Evolutionary conservation across 2,113 vertebrate genomes (phyloP), one percentile per base, ranked within the genome.

Genomic region (Myiozetetes cayanensis): DNA sequence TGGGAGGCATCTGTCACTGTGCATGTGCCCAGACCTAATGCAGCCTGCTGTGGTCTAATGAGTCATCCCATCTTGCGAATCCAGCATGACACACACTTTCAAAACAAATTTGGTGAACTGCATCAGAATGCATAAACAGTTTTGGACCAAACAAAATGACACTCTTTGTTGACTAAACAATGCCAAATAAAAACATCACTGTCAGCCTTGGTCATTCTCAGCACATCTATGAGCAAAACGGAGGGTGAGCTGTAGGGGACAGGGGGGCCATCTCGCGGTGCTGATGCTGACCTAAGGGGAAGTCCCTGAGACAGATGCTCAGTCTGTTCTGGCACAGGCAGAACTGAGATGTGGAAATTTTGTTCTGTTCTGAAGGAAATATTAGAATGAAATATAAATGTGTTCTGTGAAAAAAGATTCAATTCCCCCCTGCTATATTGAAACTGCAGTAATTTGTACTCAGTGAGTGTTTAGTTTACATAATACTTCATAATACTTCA

Each of bases 221-320:
- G 18, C 9, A 4, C 0, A 0, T 53, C 52, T 43, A 21, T 13
- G 28, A 83, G 47, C 41, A 44, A 72, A 85, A 30, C 6, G 7
- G 5, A 12, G 9, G 24, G 39, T 11, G 53, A 87, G 20, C 22
- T 80, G 58, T 5, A 16, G 31, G 14, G 25, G 28, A 47, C 52
- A 75, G 30, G 21, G 21, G 21, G 55, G 18, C 16, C 52, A 41
- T 30, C 19, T 44, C 3, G 0, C 1, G 2, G 37, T 43, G 28
- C 35, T 59, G 47, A 39, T 30, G 13, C 39, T 72, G 47, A 62
- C 47, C 52, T 49, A 5, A 90, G 39, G 56, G 21, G 86, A 71
- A 74, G n/a, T 24, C 46, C 10, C 41, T 19, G 47, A 24, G 31
- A 7, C 27, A 39, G 28, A 37, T 3, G 7, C n/a, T 58, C 4